These are phyloP conservation scores for Parasteatoda lunata DNA, from an alignment of 2,888 invertebrate species.

Conservation along the genomic window DNA sequence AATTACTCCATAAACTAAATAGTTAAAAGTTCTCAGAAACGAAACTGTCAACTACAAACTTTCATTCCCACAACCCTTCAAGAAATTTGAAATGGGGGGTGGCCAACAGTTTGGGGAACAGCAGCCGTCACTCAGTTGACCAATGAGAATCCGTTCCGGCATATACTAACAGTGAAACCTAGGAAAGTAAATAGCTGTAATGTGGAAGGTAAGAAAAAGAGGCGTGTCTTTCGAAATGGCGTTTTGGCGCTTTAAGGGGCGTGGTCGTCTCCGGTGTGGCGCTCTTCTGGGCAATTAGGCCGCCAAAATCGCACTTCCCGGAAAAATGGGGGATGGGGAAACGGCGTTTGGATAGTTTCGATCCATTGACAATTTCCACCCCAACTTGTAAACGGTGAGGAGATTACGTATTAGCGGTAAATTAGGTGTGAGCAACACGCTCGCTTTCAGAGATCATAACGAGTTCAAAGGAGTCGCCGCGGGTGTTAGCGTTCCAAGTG, in stretches of 20 bases:
- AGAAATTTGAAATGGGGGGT: neutral
- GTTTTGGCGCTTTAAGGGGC: conserved; percentile 58
- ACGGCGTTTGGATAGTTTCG: conserved; percentile 24
- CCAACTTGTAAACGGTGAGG: conserved; percentile 51
- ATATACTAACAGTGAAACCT: neutral
- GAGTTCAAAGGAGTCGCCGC: conserved; percentile 61
- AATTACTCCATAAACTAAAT: conserved; percentile 12
- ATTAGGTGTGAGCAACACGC: conserved; percentile 65
- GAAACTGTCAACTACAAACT: conserved; percentile 2
- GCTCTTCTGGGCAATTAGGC: conserved; percentile 60
- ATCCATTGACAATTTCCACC: conserved; percentile 64
- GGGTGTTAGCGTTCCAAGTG: conserved; percentile 24
- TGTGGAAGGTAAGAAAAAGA: conserved; percentile 10
- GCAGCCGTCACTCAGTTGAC: conserved; percentile 38
- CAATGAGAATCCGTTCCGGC: conserved; percentile 23
- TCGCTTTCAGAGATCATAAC: conserved; percentile 5
- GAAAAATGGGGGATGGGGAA: conserved; percentile 25
- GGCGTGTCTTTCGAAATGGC: conserved; percentile 54
- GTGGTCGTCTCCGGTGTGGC: conserved; percentile 39
- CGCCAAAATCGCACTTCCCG: conserved; percentile 50
- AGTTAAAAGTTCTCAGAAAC: neutral
- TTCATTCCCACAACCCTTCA: conserved; percentile 6
- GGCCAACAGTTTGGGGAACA: conserved; percentile 22
- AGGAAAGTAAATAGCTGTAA: neutral
- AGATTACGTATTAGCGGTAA: conserved; percentile 66